Conservation (phyloP, 2,797 vertebrate species). For the Tenualosa thibaudeaui region DNA sequence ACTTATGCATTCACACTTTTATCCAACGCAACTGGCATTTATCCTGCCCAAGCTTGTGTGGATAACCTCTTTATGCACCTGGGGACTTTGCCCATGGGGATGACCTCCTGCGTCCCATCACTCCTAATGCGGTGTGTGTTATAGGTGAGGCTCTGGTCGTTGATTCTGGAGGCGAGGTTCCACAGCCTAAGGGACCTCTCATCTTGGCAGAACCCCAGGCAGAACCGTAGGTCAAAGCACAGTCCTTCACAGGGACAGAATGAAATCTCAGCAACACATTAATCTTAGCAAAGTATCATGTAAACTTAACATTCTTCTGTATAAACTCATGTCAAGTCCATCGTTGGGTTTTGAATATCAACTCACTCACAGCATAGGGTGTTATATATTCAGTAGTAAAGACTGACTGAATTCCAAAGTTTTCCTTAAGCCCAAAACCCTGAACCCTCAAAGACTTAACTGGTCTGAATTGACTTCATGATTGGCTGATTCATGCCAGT, state of each 20-base stretch:
- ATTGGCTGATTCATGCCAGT: too few relatives aligned
- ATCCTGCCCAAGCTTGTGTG: not conserved
- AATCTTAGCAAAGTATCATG: not conserved
- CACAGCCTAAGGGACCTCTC: slow-evolving; percentile 62
- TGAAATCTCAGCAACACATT: not conserved
- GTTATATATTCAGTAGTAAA: too few relatives aligned
- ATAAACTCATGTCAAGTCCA: too few relatives aligned
- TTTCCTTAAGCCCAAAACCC: too few relatives aligned
- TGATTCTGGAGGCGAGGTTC: slow-evolving; percentile 67
- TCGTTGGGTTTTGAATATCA: too few relatives aligned
- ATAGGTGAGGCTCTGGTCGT: slow-evolving; percentile 65
- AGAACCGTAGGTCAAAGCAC: slow-evolving; percentile 65
- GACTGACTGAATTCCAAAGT: too few relatives aligned
- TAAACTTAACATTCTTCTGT: not conserved
- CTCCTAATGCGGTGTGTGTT: slow-evolving; percentile 63
- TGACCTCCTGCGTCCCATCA: slow-evolving; percentile 63
- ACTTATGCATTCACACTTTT: too few relatives aligned
- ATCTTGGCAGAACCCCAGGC: slow-evolving; percentile 63
- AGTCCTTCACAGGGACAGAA: slow-evolving; percentile 46
- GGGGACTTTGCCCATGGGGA: slow-evolving; percentile 55
- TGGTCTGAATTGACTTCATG: too few relatives aligned
- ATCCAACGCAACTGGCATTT: too few relatives aligned
- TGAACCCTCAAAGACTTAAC: too few relatives aligned
- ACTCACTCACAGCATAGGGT: too few relatives aligned
- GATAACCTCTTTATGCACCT: slow-evolving; percentile 49